Evolutionary conservation across 2,888 invertebrate species (phyloP).

Genomic region (Lepidonotus clava): DNA sequence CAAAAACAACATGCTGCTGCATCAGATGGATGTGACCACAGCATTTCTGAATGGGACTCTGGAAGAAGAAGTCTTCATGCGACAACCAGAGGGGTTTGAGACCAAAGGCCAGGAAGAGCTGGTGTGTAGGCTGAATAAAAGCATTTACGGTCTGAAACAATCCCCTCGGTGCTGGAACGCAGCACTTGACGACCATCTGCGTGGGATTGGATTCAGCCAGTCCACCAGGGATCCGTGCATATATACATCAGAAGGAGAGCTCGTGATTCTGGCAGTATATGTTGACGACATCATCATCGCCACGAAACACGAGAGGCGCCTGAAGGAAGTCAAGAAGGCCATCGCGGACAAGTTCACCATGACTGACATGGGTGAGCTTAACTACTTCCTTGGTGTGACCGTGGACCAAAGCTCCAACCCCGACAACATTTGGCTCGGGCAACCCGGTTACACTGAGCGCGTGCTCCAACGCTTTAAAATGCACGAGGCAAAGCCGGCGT

Average conservation of each 20-base stretch:
- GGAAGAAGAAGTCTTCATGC: conserved; percentile 21
- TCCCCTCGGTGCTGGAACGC: conserved; percentile 34
- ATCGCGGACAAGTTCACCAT: conserved; percentile 56
- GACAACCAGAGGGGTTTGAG: neutral
- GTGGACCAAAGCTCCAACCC: conserved; percentile 9
- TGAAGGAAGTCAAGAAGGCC: conserved; percentile 24
- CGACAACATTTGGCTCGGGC: conserved; percentile 31
- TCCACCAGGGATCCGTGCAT: conserved; percentile 24
- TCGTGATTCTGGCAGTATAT: conserved; percentile 10
- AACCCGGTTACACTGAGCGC: conserved; percentile 16
- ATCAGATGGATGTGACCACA: conserved; percentile 59
- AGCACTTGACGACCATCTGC: conserved; percentile 15
- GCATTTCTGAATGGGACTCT: conserved; percentile 66
- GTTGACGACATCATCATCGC: conserved; percentile 38
- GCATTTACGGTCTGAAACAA: conserved; percentile 28
- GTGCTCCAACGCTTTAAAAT: conserved; percentile 33
- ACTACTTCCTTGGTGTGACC: conserved; percentile 55
- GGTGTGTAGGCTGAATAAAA: conserved; percentile 13
- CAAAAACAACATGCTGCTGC: conserved; percentile 25
- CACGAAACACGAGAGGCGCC: conserved; percentile 47
- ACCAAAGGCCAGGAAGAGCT: conserved; percentile 24
- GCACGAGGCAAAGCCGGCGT: conserved; percentile 36
- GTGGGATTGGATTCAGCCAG: neutral
- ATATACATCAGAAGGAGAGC: conserved; percentile 29
- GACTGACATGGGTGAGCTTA: conserved; percentile 59